A percentile compares a stretch with the other conserved stretches of the same genome.
Conservation (phyloP, 2,888 invertebrate species). For the Ptychoptera contaminata region DNA sequence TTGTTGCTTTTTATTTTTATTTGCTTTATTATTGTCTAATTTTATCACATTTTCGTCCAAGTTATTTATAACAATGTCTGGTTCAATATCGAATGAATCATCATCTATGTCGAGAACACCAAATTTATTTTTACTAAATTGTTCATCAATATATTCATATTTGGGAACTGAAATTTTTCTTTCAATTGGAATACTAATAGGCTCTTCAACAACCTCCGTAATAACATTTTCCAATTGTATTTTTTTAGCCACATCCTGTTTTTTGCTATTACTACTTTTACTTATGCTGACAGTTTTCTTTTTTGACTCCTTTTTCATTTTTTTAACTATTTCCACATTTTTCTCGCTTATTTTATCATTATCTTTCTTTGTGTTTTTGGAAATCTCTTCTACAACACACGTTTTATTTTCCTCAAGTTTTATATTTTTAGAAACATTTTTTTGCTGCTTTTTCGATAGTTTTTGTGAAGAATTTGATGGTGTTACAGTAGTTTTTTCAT, state of each 20-base stretch:
- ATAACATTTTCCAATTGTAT: neutral
- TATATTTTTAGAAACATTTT: neutral
- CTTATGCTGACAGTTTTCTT: neutral
- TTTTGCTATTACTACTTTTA: neutral
- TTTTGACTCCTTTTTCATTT: conserved; percentile 6
- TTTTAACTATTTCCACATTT: conserved; percentile 14
- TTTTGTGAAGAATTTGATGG: conserved; percentile 5
- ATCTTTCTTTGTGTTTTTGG: neutral
- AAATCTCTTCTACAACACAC: neutral
- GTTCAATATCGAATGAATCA: conserved; percentile 3
- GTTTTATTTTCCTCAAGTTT: neutral
- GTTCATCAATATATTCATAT: conserved; percentile 10
- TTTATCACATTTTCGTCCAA: no score
- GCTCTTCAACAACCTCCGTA: neutral
- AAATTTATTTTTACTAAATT: conserved; percentile 10
- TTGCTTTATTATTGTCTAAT: no score
- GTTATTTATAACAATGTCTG: conserved; percentile 2
- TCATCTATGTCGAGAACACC: conserved; percentile 9
- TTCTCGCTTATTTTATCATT: conserved; percentile 1
- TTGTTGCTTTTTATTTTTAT: no score
- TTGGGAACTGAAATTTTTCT: conserved; percentile 7
- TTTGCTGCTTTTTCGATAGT: conserved; percentile 8
- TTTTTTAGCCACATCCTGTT: neutral
- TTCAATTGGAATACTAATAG: neutral
- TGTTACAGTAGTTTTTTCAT: conserved; percentile 15